phyloP scores from a whole-genome alignment of 2,888 invertebrate species.

The Endotricha flammealis region DNA sequence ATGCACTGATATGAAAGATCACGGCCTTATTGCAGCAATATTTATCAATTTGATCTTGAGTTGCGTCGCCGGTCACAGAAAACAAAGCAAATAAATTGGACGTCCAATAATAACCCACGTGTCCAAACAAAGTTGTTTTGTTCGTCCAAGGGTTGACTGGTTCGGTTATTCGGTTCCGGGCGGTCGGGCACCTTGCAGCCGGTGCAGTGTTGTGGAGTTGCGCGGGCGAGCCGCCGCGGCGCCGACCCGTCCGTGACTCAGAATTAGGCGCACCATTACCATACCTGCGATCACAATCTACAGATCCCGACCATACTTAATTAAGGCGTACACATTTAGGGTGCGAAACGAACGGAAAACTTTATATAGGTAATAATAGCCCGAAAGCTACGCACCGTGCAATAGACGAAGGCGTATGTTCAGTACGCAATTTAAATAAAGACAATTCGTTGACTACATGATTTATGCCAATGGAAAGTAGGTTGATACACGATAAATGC shows the following conservation, averaged over 20 bases:
- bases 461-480: too few relatives aligned
- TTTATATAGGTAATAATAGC: constrained; percentile 39
- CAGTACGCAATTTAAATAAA: too few relatives aligned
- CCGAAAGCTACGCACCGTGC: constrained; percentile 26
- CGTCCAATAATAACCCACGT: constrained; percentile 16
- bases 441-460: too few relatives aligned
- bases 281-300: constrained; percentile 54
- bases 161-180: constrained; percentile 44
- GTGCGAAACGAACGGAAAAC: constrained; percentile 52
- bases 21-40: neutral
- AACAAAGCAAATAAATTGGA: constrained; percentile 1
- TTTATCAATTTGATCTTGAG: constrained; percentile 3
- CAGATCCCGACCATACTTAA: constrained; percentile 51
- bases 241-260: constrained; percentile 50
- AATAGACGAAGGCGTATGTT: constrained; percentile 25
- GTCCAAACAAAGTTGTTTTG: constrained; percentile 15
- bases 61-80: neutral
- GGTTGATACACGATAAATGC: too few relatives aligned
- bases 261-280: constrained; percentile 53
- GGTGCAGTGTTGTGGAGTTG: constrained; percentile 18
- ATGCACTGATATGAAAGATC: neutral
- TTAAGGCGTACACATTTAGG: constrained; percentile 57
- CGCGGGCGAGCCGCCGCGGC: constrained; percentile 37
- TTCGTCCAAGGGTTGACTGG: constrained; percentile 26
- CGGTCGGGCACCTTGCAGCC: constrained; percentile 26